Evolutionary conservation across 2,888 invertebrate genomes (phyloP), one percentile per base, ranked within the genome.

Genomic region (Onchidella celtica): DNA sequence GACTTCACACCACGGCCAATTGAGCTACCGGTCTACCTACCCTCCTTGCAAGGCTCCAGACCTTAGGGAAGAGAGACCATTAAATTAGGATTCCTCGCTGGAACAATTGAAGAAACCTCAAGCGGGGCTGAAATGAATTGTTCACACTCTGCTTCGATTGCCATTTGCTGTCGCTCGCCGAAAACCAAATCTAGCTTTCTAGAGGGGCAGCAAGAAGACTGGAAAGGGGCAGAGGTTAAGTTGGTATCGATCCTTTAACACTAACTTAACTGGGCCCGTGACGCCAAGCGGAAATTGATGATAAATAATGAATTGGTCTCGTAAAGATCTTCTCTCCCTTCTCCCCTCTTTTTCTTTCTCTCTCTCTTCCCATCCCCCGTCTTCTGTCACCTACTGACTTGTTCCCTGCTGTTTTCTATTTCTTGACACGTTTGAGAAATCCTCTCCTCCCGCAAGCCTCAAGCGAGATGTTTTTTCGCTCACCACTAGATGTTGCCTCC

Each of bases 81-180:
- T 79, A 63, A 72, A 79, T 79, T 79, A 79, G 38, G 72, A 73
- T 61, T 73, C 73, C 79, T 79, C 79, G 0, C 40, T 57, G 79
- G 79, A 47, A 79, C 79, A 79, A 72, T 79, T 79, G 57, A 61
- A 38, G 61, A 70, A 73, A 63, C 65, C 73, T 79, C 73, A 70
- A 55, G 72, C 65, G 79, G 55, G 40, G 47, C 40, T 47, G 79
- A 79, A 79, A 79, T 79, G 79, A 79, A 79, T 79, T 79, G 79
- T 73, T 79, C 72, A 73, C 79, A 65, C 79, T 72, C 57, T 79
- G 79, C 65, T 70, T 79, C 79, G 72, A 79, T 79, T 79, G 79
- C 79, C 79, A 79, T 79, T 79, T 79, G 79, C 79, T 79, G 66
- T 40, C 79, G 63, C 55, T 61, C n/a, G 79, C 70, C 55, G 65